A percentile compares a stretch with the other conserved stretches of the same genome.
Conservation (phyloP, 2,113 vertebrate genomes). For the Nerophis ophidion region DNA sequence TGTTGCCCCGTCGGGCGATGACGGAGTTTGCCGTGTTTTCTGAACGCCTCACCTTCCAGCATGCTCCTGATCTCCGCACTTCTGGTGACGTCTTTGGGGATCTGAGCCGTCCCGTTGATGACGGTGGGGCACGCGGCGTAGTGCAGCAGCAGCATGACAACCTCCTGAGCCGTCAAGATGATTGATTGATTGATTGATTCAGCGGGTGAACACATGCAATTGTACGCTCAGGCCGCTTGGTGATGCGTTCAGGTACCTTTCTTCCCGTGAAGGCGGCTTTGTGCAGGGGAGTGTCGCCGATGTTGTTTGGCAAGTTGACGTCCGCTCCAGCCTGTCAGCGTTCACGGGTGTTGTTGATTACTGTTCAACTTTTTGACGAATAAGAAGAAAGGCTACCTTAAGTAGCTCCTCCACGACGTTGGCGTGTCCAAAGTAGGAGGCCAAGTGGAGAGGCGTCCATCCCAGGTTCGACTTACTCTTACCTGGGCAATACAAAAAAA, state of each 20-base stretch:
- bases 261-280: constrained; percentile 94
- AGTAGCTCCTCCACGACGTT: constrained; percentile 86
- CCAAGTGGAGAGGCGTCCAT: constrained; percentile 94
- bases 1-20: too few relatives aligned
- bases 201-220: constrained; percentile 28
- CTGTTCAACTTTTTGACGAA: neutral
- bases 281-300: constrained; percentile 90
- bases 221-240: constrained; percentile 1
- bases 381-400: constrained; percentile 70
- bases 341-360: neutral
- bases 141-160: constrained; percentile 91
- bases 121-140: constrained; percentile 81
- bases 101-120: constrained; percentile 91
- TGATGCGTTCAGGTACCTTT: constrained; percentile 69
- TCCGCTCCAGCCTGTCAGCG: constrained; percentile 82
- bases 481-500: constrained; percentile 69
- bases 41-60: constrained; percentile 82
- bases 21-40: neutral
- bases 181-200: constrained; percentile 17
- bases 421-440: constrained; percentile 93
- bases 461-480: constrained; percentile 91
- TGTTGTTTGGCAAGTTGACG: constrained; percentile 86
- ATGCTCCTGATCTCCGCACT: constrained; percentile 87
- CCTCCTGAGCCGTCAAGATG: constrained; percentile 73
- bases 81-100: constrained; percentile 86